A percentile compares a stretch with the other conserved stretches of the same genome.
phyloP scores from a whole-genome alignment of 2,797 vertebrate species.

The Gallinago solitaria region DNA sequence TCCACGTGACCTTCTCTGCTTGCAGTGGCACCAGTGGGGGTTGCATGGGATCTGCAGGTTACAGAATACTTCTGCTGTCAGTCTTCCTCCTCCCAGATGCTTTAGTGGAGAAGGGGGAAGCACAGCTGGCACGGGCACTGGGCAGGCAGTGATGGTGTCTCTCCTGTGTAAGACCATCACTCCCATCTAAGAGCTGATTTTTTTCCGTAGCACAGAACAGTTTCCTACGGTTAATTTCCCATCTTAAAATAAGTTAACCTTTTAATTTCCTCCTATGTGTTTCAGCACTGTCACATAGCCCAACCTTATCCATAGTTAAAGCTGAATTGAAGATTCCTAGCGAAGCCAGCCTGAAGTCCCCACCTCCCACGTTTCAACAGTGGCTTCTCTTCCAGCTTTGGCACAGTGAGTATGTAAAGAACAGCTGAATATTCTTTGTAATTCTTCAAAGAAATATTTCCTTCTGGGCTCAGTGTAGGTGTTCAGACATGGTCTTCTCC shows the following conservation, averaged over 20 bases:
- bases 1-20: neutral
- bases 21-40: neutral
- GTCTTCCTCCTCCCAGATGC: neutral
- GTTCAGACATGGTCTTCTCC: neutral
- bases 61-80: neutral
- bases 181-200: neutral
- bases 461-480: neutral
- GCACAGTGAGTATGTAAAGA: neutral
- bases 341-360: neutral
- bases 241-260: neutral
- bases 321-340: neutral
- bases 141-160: neutral
- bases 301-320: neutral
- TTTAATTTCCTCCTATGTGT: neutral
- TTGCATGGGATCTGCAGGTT: neutral
- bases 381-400: neutral
- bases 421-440: neutral
- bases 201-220: neutral
- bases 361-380: fast-evolving
- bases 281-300: neutral
- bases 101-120: neutral
- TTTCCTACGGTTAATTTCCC: neutral
- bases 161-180: neutral
- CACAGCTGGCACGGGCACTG: neutral
- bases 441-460: neutral